A percentile compares a stretch with the other conserved stretches of the same genome.
phyloP scores from a whole-genome alignment of 2,797 vertebrate species.

The Hozukius guyotensis region DNA sequence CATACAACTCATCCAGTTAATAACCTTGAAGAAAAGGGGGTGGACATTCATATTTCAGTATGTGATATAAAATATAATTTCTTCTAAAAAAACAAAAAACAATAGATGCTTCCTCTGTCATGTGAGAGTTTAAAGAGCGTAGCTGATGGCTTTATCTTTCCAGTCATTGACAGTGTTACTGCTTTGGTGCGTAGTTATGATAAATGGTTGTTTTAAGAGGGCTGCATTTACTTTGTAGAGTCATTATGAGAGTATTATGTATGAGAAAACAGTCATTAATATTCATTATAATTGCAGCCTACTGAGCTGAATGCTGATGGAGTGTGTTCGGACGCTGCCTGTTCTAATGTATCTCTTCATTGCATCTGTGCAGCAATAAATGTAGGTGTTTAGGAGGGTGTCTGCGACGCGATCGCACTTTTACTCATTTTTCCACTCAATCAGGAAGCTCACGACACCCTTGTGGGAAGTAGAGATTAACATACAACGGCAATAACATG shows the following conservation, averaged over 20 bases:
- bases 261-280: constrained; percentile 85
- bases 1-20: background rate
- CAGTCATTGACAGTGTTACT: constrained; percentile 73
- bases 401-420: constrained; percentile 52
- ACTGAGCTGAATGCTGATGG: constrained; percentile 81
- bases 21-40: background rate
- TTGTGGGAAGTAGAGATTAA: constrained; percentile 42
- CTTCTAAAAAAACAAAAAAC: background rate
- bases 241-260: constrained; percentile 85
- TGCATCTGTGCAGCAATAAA: constrained; percentile 59
- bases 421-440: constrained; percentile 31
- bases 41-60: background rate
- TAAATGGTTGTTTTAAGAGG: constrained; percentile 83
- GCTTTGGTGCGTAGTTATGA: constrained; percentile 80
- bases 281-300: constrained; percentile 84
- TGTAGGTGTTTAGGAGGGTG: constrained; percentile 57
- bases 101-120: constrained; percentile 25
- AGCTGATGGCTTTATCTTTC: constrained; percentile 72
- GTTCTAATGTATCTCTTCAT: constrained; percentile 57
- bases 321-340: constrained; percentile 56
- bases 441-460: constrained; percentile 28
- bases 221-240: constrained; percentile 82
- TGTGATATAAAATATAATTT: constrained; percentile 9
- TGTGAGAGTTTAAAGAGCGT: constrained; percentile 57
- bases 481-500: constrained; percentile 5